These are phyloP conservation scores for Lepidotrigona ventralis DNA, from an alignment of 1,140 invertebrate genomes.

Conservation along the genomic window DNA sequence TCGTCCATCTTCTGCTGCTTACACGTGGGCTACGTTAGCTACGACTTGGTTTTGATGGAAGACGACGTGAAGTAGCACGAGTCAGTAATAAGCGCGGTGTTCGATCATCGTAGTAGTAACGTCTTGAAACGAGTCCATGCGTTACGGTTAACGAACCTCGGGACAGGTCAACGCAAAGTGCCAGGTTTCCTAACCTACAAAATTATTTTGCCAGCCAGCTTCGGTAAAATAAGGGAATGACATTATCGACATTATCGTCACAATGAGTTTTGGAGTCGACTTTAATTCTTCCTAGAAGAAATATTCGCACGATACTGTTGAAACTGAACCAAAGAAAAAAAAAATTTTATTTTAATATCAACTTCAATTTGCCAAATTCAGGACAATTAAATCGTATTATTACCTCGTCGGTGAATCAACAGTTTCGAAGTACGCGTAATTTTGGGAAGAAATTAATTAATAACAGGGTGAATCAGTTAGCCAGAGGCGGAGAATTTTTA, in stretches of 20 bases:
- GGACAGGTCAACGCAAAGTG: neutral
- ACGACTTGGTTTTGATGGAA: neutral
- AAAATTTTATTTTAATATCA: neutral
- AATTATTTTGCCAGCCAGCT: neutral
- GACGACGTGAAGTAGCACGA: constrained; percentile 22
- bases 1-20: constrained; percentile 12
- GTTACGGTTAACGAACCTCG: neutral
- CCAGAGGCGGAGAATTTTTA: neutral
- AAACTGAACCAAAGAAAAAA: neutral
- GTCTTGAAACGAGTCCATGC: neutral
- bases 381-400: neutral
- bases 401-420: neutral
- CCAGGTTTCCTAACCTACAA: neutral
- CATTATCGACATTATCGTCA: neutral
- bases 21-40: neutral
- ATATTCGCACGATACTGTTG: neutral
- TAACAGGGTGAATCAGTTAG: neutral
- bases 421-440: neutral
- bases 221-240: neutral
- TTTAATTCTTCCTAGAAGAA: too few relatives aligned
- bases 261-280: neutral
- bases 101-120: neutral
- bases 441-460: neutral
- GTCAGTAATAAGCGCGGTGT: neutral
- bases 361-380: constrained; percentile 2